These are phyloP conservation scores for Narcine bancroftii DNA, from an alignment of 2,113 vertebrate genomes.

Conservation along the genomic window DNA sequence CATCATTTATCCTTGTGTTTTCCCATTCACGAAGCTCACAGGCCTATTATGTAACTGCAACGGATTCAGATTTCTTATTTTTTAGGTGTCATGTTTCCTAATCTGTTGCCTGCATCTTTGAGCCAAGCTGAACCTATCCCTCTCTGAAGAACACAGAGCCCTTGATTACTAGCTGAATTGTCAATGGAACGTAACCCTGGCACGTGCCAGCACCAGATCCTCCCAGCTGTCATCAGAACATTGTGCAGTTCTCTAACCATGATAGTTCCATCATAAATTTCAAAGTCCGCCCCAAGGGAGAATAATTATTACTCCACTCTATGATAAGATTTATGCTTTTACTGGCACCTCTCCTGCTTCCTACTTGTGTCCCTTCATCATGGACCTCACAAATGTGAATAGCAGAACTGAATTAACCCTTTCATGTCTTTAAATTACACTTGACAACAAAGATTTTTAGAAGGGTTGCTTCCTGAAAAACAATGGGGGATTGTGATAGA, in stretches of 20 bases:
- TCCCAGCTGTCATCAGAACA: slow-evolving; percentile 18
- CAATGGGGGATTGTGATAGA: too few relatives aligned
- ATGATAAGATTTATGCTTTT: slow-evolving; percentile 9
- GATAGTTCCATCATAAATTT: slow-evolving; percentile 29
- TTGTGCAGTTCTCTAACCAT: slow-evolving; percentile 32
- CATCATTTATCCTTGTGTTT: not conserved
- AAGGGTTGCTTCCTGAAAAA: too few relatives aligned
- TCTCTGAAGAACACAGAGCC: not conserved
- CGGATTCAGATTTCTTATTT: not conserved
- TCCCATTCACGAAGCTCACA: not conserved
- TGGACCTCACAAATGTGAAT: not conserved
- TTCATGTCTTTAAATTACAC: not conserved
- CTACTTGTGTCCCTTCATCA: not conserved
- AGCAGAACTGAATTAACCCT: slow-evolving; percentile 16
- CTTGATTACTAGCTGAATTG: not conserved
- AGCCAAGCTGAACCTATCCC: not conserved
- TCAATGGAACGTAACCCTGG: slow-evolving; percentile 1
- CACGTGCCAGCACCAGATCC: slow-evolving; percentile 17
- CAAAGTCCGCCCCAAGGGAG: slow-evolving; percentile 30
- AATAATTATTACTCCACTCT: slow-evolving; percentile 26
- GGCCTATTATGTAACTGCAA: not conserved
- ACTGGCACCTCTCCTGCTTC: not conserved
- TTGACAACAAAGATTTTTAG: too few relatives aligned
- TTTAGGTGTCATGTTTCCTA: slow-evolving; percentile 1
- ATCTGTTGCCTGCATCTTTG: not conserved